These are phyloP conservation scores for Microplitis mediator DNA, from an alignment of 1,140 invertebrate species.

Conservation along the genomic window DNA sequence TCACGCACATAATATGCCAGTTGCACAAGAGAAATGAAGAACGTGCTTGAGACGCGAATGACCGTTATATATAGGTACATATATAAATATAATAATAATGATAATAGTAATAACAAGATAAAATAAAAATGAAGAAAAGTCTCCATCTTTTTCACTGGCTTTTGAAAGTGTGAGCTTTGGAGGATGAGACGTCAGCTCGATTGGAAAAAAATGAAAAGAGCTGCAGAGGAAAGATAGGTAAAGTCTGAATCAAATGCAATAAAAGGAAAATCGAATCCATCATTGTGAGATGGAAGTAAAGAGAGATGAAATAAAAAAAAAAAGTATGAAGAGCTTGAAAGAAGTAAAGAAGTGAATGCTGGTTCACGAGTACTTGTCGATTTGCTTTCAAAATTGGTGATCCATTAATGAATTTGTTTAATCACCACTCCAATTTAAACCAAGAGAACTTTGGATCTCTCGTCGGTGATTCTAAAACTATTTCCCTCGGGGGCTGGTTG, in stretches of 20 bases:
- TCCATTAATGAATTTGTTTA: constrained; percentile 30
- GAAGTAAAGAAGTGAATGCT: too few species aligned
- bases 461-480: constrained; percentile 19
- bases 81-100: neutral
- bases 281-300: neutral
- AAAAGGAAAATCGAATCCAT: neutral
- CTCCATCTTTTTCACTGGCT: neutral
- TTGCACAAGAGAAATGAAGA: constrained; percentile 12
- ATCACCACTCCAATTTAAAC: constrained; percentile 29
- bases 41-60: constrained; percentile 19
- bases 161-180: neutral
- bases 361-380: neutral
- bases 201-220: neutral
- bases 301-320: neutral
- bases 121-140: too few species aligned
- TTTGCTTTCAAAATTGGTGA: constrained; percentile 10
- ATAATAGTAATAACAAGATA: too few species aligned
- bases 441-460: neutral
- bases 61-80: constrained; percentile 8
- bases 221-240: neutral
- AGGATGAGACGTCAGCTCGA: neutral
- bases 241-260: neutral
- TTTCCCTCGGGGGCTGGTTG: constrained; percentile 7
- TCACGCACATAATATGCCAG: constrained; percentile 23
- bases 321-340: too few species aligned